Conservation (phyloP, 2,113 vertebrate genomes). For the Sigmodon hispidus region DNA sequence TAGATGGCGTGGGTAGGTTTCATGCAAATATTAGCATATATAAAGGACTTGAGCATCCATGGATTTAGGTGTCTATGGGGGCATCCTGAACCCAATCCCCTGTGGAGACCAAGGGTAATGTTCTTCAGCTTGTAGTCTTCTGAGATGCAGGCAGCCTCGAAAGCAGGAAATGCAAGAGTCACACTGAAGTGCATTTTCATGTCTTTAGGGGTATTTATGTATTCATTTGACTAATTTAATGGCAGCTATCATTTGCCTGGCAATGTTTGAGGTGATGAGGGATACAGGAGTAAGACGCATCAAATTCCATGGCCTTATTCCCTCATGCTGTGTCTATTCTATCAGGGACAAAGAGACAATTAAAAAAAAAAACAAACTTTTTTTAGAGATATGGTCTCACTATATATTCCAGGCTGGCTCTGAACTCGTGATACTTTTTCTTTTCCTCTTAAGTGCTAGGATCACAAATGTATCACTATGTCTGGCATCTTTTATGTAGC, state of each 20-base stretch:
- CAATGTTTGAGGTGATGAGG: neutral
- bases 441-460: neutral
- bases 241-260: neutral
- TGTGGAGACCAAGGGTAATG: neutral
- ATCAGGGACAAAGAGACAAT: slow-evolving; percentile 1
- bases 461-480: neutral
- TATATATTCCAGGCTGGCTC: neutral
- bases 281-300: neutral
- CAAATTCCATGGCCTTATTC: neutral
- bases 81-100: neutral
- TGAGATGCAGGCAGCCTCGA: neutral
- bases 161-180: neutral
- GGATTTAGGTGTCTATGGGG: neutral
- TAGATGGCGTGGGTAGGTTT: neutral
- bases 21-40: neutral
- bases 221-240: slow-evolving; percentile 25
- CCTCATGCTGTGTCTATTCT: neutral
- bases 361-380: too few relatives aligned
- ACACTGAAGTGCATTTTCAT: neutral
- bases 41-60: neutral
- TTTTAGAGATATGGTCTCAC: neutral
- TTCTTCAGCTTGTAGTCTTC: neutral
- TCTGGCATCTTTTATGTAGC: neutral
- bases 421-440: neutral
- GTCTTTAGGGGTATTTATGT: slow-evolving; percentile 12